Evolutionary conservation across 2,888 invertebrate genomes (phyloP), one percentile per base, ranked within the genome.

Genomic region (Camptogramma bilineatum): DNA sequence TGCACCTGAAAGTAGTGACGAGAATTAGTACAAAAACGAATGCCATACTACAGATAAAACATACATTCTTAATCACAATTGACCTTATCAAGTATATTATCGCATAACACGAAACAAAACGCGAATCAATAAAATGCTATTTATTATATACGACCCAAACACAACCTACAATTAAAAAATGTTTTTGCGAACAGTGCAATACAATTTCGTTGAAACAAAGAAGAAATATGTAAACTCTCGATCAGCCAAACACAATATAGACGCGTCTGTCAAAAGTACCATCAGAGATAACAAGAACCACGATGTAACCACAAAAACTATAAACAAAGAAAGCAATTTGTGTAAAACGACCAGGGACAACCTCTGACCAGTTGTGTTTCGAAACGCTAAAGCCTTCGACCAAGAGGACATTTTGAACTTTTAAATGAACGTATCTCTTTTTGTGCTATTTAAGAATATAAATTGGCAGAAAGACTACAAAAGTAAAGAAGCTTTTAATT

Each of bases 281-380:
- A 52, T 19, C 34, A 59, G n/a, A 3, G n/a, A 55, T 50, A 66
- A 68, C 64, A 64, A 60, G 46, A 60, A 57, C 52, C 72, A 71
- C 70, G 64, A 62, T 55, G 55, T 47, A 52, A 67, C 47, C 64
- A 75, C 64, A 79, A 82, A 80, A 80, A 79, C 55, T 68, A 73
- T 78, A 81, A 82, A 83, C 81, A 83, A 81, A 81, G 72, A 60
- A 68, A 57, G 61, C 72, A 70, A 73, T 69, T 71, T 67, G 65
- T 70, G 68, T 64, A 73, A 74, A 77, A 73, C 72, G 68, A 72
- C 71, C 64, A 74, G 76, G 64, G 77, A 66, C 78, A 79, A 80
- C 81, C 79, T 81, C 74, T 79, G 81, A 85, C 83, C 83, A 76
- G 76, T 53, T 66, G 64, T 55, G 73, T 79, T 81, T 76, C 74